Percentiles rank a stretch among this genome's conserved stretches.
These are phyloP conservation scores for Distichodus sexfasciatus DNA, from an alignment of 2,797 vertebrate genomes.

Conservation along the genomic window DNA sequence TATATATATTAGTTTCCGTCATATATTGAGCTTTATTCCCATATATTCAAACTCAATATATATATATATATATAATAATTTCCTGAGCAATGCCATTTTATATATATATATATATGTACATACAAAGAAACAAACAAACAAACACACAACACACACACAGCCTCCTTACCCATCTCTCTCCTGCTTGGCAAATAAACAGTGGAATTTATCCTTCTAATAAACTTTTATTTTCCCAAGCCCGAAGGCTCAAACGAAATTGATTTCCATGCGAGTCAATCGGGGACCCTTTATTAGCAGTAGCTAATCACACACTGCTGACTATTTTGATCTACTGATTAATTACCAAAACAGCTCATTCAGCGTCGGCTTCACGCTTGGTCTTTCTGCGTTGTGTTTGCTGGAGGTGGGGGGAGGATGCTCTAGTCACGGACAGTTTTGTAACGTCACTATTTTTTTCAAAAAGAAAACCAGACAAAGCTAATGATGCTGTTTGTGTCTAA, in stretches of 20 bases:
- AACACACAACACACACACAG: neutral
- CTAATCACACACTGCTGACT: conserved; percentile 26
- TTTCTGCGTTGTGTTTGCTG: neutral
- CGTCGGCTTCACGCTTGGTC: conserved; percentile 7
- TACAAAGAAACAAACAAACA: too few relatives aligned
- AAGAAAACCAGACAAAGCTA: conserved; percentile 11
- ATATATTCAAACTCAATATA: too few relatives aligned
- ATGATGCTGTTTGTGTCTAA: conserved; percentile 29
- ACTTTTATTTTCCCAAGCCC: conserved; percentile 41
- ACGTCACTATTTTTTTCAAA: conserved; percentile 13
- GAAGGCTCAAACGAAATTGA: conserved; percentile 17
- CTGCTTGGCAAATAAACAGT: neutral
- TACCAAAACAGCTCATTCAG: conserved; percentile 27
- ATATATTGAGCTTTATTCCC: too few relatives aligned
- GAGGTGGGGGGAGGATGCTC: neutral
- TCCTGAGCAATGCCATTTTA: too few relatives aligned
- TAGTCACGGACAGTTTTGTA: neutral
- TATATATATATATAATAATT: too few relatives aligned
- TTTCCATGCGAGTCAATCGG: conserved; percentile 23
- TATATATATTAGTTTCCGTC: too few relatives aligned
- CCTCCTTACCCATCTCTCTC: neutral
- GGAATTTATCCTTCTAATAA: conserved; percentile 22
- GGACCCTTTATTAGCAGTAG: conserved; percentile 7
- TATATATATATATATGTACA: too few relatives aligned
- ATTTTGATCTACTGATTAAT: conserved; percentile 39